Percentiles rank a stretch among this genome's conserved stretches.
Conservation (phyloP, 2,797 vertebrate species). For the Gymnothorax javanicus region DNA sequence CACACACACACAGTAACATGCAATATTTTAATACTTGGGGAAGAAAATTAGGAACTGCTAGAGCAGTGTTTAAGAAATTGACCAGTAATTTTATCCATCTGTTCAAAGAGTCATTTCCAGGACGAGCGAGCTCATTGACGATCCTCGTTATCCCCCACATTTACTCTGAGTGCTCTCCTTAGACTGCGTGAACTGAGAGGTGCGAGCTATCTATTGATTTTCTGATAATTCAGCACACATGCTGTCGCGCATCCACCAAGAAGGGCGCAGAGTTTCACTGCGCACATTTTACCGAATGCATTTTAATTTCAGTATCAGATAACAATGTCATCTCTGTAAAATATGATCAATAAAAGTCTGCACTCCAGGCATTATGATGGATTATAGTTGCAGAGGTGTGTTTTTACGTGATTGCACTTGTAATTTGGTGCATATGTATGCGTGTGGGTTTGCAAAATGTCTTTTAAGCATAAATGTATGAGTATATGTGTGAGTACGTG, state of each 20-base stretch:
- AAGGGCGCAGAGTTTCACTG: background rate
- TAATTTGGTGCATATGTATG: background rate
- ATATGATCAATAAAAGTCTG: slow-evolving; percentile 41
- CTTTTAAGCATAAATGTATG: background rate
- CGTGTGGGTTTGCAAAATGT: background rate
- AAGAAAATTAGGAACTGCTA: background rate
- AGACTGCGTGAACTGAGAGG: background rate
- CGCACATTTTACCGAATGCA: slow-evolving; percentile 11
- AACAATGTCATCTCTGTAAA: slow-evolving; percentile 18
- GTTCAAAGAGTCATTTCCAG: background rate
- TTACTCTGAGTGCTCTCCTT: background rate
- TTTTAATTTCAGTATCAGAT: slow-evolving; percentile 33
- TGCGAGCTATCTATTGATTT: background rate
- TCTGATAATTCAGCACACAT: background rate
- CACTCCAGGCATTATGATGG: slow-evolving; percentile 37
- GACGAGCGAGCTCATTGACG: background rate
- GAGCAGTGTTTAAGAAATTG: background rate
- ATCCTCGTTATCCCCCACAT: background rate
- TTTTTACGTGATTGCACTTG: background rate
- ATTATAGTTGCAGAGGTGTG: slow-evolving; percentile 27
- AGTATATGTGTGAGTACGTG: background rate
- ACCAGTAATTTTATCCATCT: background rate
- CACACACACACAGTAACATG: no score
- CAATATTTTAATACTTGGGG: background rate
- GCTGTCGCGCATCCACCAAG: background rate